Conservation (phyloP, 2,888 invertebrate genomes). For the Drosophila helvetica region DNA sequence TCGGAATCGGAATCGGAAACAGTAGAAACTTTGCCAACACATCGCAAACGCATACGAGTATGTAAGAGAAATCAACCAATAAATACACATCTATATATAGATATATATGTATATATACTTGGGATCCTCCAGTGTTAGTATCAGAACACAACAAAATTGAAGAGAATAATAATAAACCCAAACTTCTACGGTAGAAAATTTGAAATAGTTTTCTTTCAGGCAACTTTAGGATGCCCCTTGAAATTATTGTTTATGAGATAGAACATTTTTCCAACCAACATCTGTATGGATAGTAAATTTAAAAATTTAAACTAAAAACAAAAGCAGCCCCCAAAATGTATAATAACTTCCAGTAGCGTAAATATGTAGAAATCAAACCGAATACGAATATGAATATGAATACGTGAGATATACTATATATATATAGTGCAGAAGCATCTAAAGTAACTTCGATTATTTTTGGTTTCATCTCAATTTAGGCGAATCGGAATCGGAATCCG, state of each 20-base stretch:
- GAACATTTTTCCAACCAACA: not conserved
- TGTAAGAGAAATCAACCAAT: constrained; percentile 40
- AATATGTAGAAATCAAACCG: constrained; percentile 14
- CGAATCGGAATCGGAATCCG: not conserved
- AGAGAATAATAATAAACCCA: constrained; percentile 4
- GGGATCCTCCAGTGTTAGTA: constrained; percentile 5
- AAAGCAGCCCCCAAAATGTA: constrained; percentile 7
- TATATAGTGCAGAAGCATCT: constrained; percentile 24
- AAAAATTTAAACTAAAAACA: constrained; percentile 16
- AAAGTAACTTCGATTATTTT: constrained; percentile 42
- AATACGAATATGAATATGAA: not conserved
- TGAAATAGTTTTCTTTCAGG: not conserved
- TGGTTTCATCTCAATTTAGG: constrained; percentile 34
- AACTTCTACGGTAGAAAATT: not conserved
- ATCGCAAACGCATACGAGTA: constrained; percentile 10
- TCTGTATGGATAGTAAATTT: constrained; percentile 2
- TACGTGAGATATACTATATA: not conserved
- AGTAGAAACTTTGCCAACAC: constrained; percentile 23
- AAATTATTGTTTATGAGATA: constrained; percentile 2
- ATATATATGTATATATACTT: constrained; percentile 18
- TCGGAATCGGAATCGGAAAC: constrained; percentile 10
- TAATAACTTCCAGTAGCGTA: constrained; percentile 39
- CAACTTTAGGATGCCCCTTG: constrained; percentile 5
- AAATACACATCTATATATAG: constrained; percentile 26
- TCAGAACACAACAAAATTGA: constrained; percentile 3